Conservation (phyloP, 1,140 invertebrate genomes). For the Bactericera cockerelli region DNA sequence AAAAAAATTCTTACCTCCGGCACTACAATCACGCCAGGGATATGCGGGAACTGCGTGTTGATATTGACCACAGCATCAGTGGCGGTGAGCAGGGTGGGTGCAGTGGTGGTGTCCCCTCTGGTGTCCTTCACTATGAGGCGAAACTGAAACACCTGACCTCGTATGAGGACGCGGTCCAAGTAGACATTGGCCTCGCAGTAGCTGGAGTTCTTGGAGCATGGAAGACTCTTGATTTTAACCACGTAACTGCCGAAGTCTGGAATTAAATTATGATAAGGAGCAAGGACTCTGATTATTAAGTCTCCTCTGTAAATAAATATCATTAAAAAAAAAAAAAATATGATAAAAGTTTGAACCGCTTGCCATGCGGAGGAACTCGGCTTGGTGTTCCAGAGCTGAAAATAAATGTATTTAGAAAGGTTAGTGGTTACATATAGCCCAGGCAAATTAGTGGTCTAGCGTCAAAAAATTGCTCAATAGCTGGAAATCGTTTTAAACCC, state of each 20-base stretch:
- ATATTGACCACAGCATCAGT: slow-evolving; percentile 62
- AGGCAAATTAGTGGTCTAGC: no score
- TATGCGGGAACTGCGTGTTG: slow-evolving; percentile 67
- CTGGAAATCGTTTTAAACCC: no score
- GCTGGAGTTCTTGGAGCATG: slow-evolving; percentile 64
- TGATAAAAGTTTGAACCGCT: no score
- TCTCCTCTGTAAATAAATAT: no score
- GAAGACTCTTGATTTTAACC: slow-evolving; percentile 56
- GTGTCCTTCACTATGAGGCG: slow-evolving; percentile 57
- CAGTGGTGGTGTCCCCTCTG: slow-evolving; percentile 53
- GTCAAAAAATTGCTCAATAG: no score
- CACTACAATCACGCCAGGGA: slow-evolving; percentile 59
- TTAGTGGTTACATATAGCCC: no score
- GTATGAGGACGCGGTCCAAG: slow-evolving; percentile 49
- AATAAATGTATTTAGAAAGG: no score
- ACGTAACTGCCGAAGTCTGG: slow-evolving; percentile 31
- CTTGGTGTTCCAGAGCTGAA: no score
- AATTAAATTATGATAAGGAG: slow-evolving; percentile 10
- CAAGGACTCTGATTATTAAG: no score
- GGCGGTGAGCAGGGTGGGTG: slow-evolving; percentile 63
- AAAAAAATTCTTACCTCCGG: no score
- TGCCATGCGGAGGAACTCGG: no score
- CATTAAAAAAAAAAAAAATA: no score
- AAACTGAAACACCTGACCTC: slow-evolving; percentile 66
- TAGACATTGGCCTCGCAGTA: slow-evolving; percentile 72